phyloP scores from a whole-genome alignment of 2,888 invertebrate species.

The Leucoma salicis region DNA sequence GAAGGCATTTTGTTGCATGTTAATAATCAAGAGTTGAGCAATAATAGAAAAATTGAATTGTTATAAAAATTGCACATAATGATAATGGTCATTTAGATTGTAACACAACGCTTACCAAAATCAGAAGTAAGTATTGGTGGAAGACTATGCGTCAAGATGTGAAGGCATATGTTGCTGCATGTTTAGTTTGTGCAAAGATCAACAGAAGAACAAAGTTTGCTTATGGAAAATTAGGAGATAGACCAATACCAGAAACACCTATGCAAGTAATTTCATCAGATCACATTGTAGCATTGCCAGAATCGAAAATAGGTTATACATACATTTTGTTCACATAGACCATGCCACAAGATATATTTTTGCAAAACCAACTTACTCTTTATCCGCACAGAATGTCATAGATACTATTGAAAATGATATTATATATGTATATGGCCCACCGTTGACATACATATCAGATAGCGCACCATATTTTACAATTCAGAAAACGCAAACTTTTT shows the following conservation, averaged over 20 bases:
- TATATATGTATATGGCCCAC: slow-evolving; percentile 11
- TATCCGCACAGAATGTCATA: slow-evolving; percentile 8
- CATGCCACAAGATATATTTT: slow-evolving; percentile 14
- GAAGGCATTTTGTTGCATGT: too few species aligned
- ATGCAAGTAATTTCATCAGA: slow-evolving; percentile 13
- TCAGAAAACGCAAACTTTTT: too few species aligned
- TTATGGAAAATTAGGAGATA: background rate
- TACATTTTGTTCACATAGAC: slow-evolving; percentile 17
- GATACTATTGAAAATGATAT: slow-evolving; percentile 13
- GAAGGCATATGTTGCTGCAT: background rate
- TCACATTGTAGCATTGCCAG: slow-evolving; percentile 7
- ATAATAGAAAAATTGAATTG: too few species aligned
- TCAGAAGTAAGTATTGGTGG: background rate
- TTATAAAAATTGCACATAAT: background rate
- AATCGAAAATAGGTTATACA: slow-evolving; percentile 11
- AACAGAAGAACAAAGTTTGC: background rate
- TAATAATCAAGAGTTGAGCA: too few species aligned
- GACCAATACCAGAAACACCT: slow-evolving; percentile 2
- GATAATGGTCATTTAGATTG: background rate
- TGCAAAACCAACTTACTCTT: slow-evolving; percentile 8
- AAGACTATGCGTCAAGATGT: slow-evolving; percentile 11
- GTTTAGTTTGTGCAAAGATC: background rate
- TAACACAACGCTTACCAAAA: background rate
- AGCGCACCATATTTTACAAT: too few species aligned
- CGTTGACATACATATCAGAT: background rate